A percentile compares a stretch with the other conserved stretches of the same genome.
phyloP scores from a whole-genome alignment of 2,113 vertebrate genomes.

The Ahaetulla prasina region DNA sequence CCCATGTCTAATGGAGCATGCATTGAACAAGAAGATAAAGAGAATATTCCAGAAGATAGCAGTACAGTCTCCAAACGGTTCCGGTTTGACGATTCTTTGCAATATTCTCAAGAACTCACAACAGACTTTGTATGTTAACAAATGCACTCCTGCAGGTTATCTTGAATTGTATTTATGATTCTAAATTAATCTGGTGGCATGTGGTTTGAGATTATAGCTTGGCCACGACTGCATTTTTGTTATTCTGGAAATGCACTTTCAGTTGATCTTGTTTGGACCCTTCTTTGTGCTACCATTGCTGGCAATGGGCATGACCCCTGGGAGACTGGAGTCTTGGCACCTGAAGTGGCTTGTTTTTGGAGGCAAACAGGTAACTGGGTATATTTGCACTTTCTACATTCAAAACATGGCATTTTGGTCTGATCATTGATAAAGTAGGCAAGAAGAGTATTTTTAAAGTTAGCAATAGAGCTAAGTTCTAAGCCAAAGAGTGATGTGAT shows the following conservation, averaged over 20 bases:
- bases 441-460: neutral
- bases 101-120: slow-evolving; percentile 67
- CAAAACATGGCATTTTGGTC: slow-evolving; percentile 22
- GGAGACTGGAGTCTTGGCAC: slow-evolving; percentile 23
- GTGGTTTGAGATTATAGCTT: slow-evolving; percentile 39
- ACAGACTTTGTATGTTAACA: slow-evolving; percentile 68
- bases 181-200: slow-evolving; percentile 38
- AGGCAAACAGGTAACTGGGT: slow-evolving; percentile 50
- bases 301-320: slow-evolving; percentile 53
- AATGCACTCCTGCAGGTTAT: slow-evolving; percentile 15
- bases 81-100: slow-evolving; percentile 80
- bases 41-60: slow-evolving; percentile 84
- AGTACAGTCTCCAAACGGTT: slow-evolving; percentile 79
- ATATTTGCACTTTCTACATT: slow-evolving; percentile 65
- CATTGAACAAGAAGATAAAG: slow-evolving; percentile 84
- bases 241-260: slow-evolving; percentile 68
- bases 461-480: neutral
- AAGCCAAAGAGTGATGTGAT: slow-evolving; percentile 30
- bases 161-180: slow-evolving; percentile 30
- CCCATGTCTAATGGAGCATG: slow-evolving; percentile 65
- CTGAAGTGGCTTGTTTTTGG: slow-evolving; percentile 50
- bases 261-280: slow-evolving; percentile 44
- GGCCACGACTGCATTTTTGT: slow-evolving; percentile 44
- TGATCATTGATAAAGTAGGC: slow-evolving; percentile 15
- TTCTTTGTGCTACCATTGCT: slow-evolving; percentile 57